phyloP scores from a whole-genome alignment of 1,140 invertebrate species.

The Drosophila tristis region DNA sequence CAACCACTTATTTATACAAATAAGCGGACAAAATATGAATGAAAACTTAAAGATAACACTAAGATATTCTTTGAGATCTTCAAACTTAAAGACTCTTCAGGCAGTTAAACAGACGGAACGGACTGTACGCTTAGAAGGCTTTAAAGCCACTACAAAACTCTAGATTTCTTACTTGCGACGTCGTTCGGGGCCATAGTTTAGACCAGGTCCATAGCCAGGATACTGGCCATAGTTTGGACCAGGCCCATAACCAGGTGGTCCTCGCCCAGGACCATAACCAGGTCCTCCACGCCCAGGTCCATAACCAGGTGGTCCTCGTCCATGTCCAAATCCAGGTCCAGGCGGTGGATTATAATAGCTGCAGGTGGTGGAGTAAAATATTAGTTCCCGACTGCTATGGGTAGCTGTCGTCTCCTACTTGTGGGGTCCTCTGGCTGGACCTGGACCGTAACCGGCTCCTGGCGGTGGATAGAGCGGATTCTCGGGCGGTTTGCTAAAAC shows the following conservation, averaged over 20 bases:
- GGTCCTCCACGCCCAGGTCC: neutral
- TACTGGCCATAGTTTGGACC: too few species aligned
- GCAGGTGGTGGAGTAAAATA: neutral
- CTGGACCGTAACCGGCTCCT: neutral
- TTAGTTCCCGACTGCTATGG: neutral
- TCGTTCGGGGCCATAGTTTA: too few species aligned
- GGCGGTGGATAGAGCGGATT: neutral
- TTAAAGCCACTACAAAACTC: too few species aligned
- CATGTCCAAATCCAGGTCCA: conserved; percentile 3
- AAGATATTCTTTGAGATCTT: too few species aligned
- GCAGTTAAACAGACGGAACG: too few species aligned
- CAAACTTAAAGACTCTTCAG: too few species aligned
- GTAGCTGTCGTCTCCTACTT: neutral
- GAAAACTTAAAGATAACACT: too few species aligned
- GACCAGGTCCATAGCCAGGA: neutral
- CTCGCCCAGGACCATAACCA: conserved; percentile 10
- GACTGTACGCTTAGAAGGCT: too few species aligned
- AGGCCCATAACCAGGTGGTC: neutral
- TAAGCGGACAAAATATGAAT: too few species aligned
- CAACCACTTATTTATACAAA: too few species aligned
- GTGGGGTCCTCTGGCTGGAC: too few species aligned
- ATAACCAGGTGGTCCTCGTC: neutral
- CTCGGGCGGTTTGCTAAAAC: conserved; percentile 9
- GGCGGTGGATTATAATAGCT: conserved; percentile 17
- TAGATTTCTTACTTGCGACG: too few species aligned